Evolutionary conservation across 2,113 vertebrate species (phyloP).

Genomic region (Cephalophus harveyi): DNA sequence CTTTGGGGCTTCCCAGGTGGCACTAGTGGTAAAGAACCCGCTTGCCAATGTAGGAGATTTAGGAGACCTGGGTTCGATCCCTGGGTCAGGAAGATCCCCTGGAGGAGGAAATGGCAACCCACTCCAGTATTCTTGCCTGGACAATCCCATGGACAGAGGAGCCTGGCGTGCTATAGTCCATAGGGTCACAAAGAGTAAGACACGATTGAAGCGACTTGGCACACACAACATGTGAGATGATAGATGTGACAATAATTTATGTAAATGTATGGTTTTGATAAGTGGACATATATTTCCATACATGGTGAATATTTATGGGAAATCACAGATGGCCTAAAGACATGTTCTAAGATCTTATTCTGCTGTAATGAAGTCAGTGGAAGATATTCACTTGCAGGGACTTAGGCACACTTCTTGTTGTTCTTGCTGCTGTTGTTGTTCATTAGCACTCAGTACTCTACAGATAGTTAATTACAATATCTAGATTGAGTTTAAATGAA

Average conservation of each 20-base stretch:
- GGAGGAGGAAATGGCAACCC: background rate
- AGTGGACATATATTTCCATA: background rate
- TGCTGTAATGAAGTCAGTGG: background rate
- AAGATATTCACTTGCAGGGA: background rate
- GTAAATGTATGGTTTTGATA: background rate
- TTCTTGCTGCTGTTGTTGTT: background rate
- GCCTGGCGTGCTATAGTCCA: background rate
- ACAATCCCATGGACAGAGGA: background rate
- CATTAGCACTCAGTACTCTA: background rate
- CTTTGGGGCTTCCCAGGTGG: too few species aligned
- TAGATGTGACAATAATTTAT: slow-evolving; percentile 2
- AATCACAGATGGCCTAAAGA: background rate
- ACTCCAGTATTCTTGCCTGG: background rate
- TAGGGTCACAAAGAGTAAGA: background rate
- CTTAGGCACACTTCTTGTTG: background rate
- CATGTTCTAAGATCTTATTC: background rate
- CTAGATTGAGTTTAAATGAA: slow-evolving; percentile 20
- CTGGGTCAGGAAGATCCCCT: background rate
- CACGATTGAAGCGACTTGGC: background rate
- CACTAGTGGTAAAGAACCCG: too few species aligned
- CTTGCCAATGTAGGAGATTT: too few species aligned
- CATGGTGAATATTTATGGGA: background rate
- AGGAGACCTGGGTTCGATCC: background rate
- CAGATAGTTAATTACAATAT: background rate
- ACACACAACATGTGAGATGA: background rate